phyloP scores from a whole-genome alignment of 2,888 invertebrate genomes.

The Lampropteryx suffumata region DNA sequence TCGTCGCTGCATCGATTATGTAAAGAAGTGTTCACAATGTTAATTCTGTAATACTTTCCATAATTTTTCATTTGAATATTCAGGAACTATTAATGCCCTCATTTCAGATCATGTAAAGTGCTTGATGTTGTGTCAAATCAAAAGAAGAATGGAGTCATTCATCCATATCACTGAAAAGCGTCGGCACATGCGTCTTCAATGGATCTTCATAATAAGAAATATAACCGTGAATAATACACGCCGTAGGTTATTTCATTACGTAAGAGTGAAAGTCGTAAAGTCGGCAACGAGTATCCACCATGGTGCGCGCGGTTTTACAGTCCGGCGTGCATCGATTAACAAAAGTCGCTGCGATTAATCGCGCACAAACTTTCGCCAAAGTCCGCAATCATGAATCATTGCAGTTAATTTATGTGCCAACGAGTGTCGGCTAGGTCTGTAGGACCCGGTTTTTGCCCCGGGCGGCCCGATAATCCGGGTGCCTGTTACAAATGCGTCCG shows the following conservation, averaged over 20 bases:
- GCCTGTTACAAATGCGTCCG: constrained; percentile 55
- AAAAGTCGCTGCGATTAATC: constrained; percentile 68
- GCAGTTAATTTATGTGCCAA: constrained; percentile 71
- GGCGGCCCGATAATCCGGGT: constrained; percentile 58
- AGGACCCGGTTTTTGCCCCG: constrained; percentile 56
- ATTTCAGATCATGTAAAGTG: no score
- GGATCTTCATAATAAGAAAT: no score
- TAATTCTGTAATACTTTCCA: constrained; percentile 6
- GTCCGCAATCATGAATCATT: constrained; percentile 76
- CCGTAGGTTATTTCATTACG: no score
- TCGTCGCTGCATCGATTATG: constrained; percentile 21
- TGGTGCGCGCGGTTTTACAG: constrained; percentile 21
- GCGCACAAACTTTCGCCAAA: constrained; percentile 67
- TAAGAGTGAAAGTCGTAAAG: no score
- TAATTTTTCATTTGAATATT: constrained; percentile 12
- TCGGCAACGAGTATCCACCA: neutral
- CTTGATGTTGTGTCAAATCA: no score
- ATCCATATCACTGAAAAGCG: no score
- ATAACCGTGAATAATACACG: no score
- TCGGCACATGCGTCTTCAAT: no score
- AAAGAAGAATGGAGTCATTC: no score
- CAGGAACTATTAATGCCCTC: neutral
- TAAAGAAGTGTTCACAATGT: constrained; percentile 21
- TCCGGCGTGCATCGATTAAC: constrained; percentile 43
- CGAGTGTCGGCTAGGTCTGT: constrained; percentile 49